Evolutionary conservation across 2,797 vertebrate genomes (phyloP), one percentile per base, ranked within the genome.

Genomic region (Nannoperca obscura): DNA sequence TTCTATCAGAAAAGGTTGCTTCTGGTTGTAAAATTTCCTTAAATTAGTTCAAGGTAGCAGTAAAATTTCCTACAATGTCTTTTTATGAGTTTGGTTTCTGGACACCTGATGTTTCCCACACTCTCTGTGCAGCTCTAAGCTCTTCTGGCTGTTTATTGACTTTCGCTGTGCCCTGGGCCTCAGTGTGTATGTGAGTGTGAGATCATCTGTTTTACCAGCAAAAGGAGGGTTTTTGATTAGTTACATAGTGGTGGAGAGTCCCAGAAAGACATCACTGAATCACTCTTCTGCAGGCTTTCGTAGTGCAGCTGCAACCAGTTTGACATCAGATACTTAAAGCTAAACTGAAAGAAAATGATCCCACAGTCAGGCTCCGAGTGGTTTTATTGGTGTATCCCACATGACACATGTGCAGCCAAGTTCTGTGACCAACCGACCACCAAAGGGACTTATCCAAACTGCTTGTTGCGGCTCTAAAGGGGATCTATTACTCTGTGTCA

Each of bases 161-260:
- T 81, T 63, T 46, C 55, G 20, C 65, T n/a, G n/a, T 52, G 49
- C 68, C 72, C 71, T 6, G 24, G 57, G 74, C 74, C 36, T 27
- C 14, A 19, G 52, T 50, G 50, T 24, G 53, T 42, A 40, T 63
- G 36, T 71, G 24, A 0, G 50, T 40, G 72, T 80, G 83, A 88
- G 83, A 75, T 87, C 87, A 80, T 88, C 65, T 76, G 59, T 89
- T 91, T 85, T 84, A 73, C 62, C 74, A 76, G 38, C 55, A 53
- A 36, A 67, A 81, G 30, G 12, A 74, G 64, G 57, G 30, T n/a
- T 60, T 84, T 74, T 46, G 32, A 68, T 62, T 69, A 24, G 71
- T 70, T 62, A 52, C 46, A 27, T 46, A 22, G 55, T 4, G 53
- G 74, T 67, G 57, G 40, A 74, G 71, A 71, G 40, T 70, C 69